Base-by-base conservation (phyloP, 1,140 invertebrate genomes). In the Lordiphosa stackelbergi region DNA sequence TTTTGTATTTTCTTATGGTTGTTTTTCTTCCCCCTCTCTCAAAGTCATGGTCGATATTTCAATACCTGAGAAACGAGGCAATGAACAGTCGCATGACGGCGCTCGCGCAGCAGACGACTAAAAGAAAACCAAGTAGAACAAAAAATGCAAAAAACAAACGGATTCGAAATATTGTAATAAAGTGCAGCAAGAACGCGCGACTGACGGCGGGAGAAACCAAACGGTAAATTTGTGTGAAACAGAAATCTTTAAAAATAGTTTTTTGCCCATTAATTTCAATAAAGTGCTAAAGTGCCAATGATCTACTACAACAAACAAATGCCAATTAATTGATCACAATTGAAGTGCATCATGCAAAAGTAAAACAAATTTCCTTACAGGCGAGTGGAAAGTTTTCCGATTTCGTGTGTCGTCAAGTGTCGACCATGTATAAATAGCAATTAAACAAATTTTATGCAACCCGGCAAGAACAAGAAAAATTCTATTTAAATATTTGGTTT, bases 11-110 rank as follows among this genome's bases (percentile, higher is more conserved):
- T 58, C 38, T 62, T 66, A 51, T 57, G 62, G 40, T 46, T 64
- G 58, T 55, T 72, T 66, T 59, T 54, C 51, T 69, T 69, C 28
- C 28, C 28, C 28, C 13, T 35, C 41, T 72, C 59, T 66, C 71
- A 83, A 83, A 75, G 77, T 72, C 77, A 81, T 66, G 77, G 77
- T 65, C 73, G 78, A 73, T 83, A 83, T 81, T 83, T 54, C 58
- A 61, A 75, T 81, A 83, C 77, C 71, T 69, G 72, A 53, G 53
- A 49, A 72, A 47, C 63, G 53, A 49, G 75, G 51, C 59, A 68
- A 35, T 53, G 56, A 69, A 62, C 71, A 83, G 72, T 81, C 68
- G 64, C 46, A 55, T 51, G 42, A 62, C 59, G 56, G 68, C 77
- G 68, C 41, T 81, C 68, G 56, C 59, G 65, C 51, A 64, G 54